Evolutionary conservation across 2,888 invertebrate genomes (phyloP), one percentile per base, ranked within the genome.

Genomic region (Acholoe squamosa): DNA sequence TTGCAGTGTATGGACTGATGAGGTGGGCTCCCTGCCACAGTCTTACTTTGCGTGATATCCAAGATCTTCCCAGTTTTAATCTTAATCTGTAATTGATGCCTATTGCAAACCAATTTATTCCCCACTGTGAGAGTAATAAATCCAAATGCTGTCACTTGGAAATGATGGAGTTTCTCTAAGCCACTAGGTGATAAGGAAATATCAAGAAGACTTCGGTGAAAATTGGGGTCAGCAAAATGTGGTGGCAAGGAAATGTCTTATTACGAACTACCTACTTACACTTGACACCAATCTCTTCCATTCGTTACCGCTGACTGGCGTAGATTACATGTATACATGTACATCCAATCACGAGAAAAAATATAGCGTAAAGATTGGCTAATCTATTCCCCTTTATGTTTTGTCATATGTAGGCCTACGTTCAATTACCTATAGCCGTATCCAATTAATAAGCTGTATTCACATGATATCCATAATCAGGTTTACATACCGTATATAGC

Each of bases 1-100:
- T n/a, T n/a, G n/a, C n/a, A n/a, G n/a, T n/a, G n/a, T n/a, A 25
- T 76, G 76, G 76, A 25, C 76, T 76, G 76, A 76, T 76, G 76
- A 28, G 76, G 76, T 76, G 28, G 25, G 76, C n/a, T 19, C 61
- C 61, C 19, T 3, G 61, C 61, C 61, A n/a, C 22, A 61, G 61
- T 61, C 61, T 61, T 7, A 61, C 5, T 61, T 61, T n/a, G 61
- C 61, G 61, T 61, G 61, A 61, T 61, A 61, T 61, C 22, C 61
- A 61, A 61, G 61, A n/a, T 61, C 61, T 61, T 61, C 61, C 19
- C 22, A 61, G 61, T 61, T 61, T 54, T 61, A 61, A 61, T 61
- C 61, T 61, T 61, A 61, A 61, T 61, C 61, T 61, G 61, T 61
- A 61, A 61, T 61, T 61, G 61, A 61, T 61, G 61, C 61, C 61